Conservation (phyloP, 2,888 invertebrate genomes). For the Phoenoteleia sp. region DNA sequence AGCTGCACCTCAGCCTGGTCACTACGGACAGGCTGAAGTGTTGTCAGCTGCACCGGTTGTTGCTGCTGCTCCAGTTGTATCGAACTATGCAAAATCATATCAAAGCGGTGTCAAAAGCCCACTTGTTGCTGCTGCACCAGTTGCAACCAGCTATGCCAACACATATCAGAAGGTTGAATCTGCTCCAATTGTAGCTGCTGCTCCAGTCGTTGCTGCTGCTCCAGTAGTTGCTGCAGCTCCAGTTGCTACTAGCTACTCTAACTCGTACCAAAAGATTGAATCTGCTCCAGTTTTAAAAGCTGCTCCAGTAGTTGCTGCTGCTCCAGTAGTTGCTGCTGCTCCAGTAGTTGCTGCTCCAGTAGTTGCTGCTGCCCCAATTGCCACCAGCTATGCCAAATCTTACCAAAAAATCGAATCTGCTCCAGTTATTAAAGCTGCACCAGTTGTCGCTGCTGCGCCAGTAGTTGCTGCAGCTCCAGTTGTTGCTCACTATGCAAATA, state of each 20-base stretch:
- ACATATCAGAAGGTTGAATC: constrained; percentile 88
- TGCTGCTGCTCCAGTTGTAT: constrained; percentile 83
- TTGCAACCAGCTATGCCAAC: constrained; percentile 90
- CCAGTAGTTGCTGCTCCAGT: constrained; percentile 78
- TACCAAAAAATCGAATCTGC: too few species aligned
- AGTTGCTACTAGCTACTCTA: neutral
- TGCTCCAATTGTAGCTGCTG: constrained; percentile 80
- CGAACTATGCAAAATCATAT: too few species aligned
- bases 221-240: constrained; percentile 84
- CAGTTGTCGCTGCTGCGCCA: too few species aligned
- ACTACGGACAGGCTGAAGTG: constrained; percentile 76
- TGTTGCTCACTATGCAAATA: too few species aligned
- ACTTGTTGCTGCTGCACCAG: constrained; percentile 87
- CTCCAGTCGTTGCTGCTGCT: constrained; percentile 83
- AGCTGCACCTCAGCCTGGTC: constrained; percentile 85
- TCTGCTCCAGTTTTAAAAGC: constrained; percentile 66
- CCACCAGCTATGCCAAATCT: too few species aligned
- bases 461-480: too few species aligned
- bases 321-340: constrained; percentile 71
- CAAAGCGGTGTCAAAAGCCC: too few species aligned
- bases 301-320: constrained; percentile 79
- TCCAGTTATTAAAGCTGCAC: too few species aligned
- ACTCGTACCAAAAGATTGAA: neutral
- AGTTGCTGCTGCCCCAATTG: too few species aligned
- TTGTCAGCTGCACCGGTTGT: constrained; percentile 84